A percentile compares a stretch with the other conserved stretches of the same genome.
Conservation (phyloP, 1,140 invertebrate species). For the Drosophila chauvacae region DNA sequence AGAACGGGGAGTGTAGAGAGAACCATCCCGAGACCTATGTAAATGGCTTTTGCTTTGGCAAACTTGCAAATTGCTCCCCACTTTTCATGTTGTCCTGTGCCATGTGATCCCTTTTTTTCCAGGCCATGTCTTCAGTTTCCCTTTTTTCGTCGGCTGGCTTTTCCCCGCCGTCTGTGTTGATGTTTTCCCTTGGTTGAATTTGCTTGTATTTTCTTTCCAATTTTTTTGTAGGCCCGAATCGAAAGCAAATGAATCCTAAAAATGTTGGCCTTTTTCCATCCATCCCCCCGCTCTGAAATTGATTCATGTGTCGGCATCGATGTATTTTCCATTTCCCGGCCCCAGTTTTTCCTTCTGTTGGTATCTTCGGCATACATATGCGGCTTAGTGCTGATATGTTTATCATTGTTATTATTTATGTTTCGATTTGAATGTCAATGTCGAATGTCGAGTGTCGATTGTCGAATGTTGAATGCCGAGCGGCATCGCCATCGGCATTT, state of each 20-base stretch:
- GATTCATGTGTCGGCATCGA: constrained; percentile 44
- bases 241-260: constrained; percentile 70
- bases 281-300: constrained; percentile 22
- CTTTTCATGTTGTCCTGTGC: constrained; percentile 64
- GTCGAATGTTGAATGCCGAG: constrained; percentile 3
- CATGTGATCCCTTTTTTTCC: constrained; percentile 26
- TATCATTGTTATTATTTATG: constrained; percentile 83
- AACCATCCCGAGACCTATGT: constrained; percentile 3
- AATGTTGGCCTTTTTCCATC: constrained; percentile 46
- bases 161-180: constrained; percentile 17
- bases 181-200: constrained; percentile 52
- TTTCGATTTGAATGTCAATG: constrained; percentile 82
- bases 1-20: neutral
- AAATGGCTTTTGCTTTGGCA: constrained; percentile 36
- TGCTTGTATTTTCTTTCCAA: constrained; percentile 15
- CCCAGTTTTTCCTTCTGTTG: neutral
- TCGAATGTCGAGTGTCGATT: constrained; percentile 39
- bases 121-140: constrained; percentile 28
- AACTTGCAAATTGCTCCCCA: constrained; percentile 73
- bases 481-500: constrained; percentile 42
- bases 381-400: constrained; percentile 73
- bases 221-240: constrained; percentile 37
- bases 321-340: constrained; percentile 33
- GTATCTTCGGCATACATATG: constrained; percentile 46
- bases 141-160: neutral